Conservation (phyloP, 2,113 vertebrate species). For the Oreochromis niloticus region DNA sequence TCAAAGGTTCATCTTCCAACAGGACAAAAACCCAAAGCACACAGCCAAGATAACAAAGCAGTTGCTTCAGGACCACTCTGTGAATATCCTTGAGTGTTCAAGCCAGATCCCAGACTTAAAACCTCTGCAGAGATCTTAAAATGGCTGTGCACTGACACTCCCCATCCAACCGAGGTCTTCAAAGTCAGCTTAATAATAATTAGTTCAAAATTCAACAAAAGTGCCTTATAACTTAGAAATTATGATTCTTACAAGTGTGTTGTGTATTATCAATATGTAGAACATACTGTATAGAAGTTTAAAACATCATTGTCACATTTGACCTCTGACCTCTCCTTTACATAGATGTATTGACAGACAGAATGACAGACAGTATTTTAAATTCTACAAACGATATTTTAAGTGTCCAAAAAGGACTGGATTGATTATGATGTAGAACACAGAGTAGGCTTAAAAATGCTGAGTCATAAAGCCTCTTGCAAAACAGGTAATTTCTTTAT, state of each 20-base stretch:
- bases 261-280: neutral
- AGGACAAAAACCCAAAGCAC: neutral
- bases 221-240: neutral
- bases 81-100: neutral
- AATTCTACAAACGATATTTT: neutral
- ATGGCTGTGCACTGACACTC: neutral
- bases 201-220: neutral
- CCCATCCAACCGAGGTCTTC: neutral
- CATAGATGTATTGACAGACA: neutral
- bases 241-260: neutral
- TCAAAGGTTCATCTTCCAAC: neutral
- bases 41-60: neutral
- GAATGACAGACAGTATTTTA: neutral
- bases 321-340: neutral
- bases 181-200: neutral
- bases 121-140: neutral
- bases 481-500: neutral
- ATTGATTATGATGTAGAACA: neutral
- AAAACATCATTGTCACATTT: neutral
- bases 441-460: neutral
- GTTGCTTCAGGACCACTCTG: neutral
- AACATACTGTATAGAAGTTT: neutral
- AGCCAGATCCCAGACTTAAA: neutral
- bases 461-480: neutral
- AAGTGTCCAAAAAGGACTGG: neutral